Base-by-base conservation (phyloP, 2,113 vertebrate genomes). In the Axis porcinus region DNA sequence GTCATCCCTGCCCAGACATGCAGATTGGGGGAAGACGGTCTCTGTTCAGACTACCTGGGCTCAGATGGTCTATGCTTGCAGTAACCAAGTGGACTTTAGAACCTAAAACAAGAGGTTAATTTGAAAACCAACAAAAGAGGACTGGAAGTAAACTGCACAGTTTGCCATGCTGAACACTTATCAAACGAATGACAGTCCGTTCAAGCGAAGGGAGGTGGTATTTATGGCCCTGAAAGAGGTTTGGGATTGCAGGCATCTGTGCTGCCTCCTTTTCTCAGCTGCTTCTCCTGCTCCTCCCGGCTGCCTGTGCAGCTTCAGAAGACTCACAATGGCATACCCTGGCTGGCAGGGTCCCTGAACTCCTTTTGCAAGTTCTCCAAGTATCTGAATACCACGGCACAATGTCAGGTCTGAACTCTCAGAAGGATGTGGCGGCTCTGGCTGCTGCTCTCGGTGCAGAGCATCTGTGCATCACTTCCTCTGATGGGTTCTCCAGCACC, bases 91-190 rank as follows among this genome's bases (percentile, higher is more conserved):
- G 81, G n/a, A 36, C 40, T 91, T 97, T 28, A 88, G 79, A 95
- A 81, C 7, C 57, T 62, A 88, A 96, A 97, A 85, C 47, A 91
- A 88, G 58, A 91, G 40, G 58, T 84, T 93, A 96, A 95, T 76
- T 84, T 95, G 58, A 88, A 54, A 97, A 87, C 17, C 28, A 82
- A 36, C 64, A 40, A 64, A 92, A 58, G 4, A n/a, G 14, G 33
- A 87, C 52, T 70, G 1, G 58, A 74, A 93, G 43, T n/a, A 92
- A 92, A 93, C 74, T 55, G 70, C 2, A 36, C 11, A 58, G 89
- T 40, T 54, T 36, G 55, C 55, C 54, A 79, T 6, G 21, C 11
- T 15, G 33, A 36, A 7, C 54, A 45, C 55, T 94, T 91, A 40
- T 27, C 57, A 96, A 88, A 36, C 43, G 21, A 93, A 86, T 64